Percentiles rank a stretch among this genome's conserved stretches.
Conservation (phyloP, 2,797 vertebrate genomes). For the Pempheris klunzingeri region DNA sequence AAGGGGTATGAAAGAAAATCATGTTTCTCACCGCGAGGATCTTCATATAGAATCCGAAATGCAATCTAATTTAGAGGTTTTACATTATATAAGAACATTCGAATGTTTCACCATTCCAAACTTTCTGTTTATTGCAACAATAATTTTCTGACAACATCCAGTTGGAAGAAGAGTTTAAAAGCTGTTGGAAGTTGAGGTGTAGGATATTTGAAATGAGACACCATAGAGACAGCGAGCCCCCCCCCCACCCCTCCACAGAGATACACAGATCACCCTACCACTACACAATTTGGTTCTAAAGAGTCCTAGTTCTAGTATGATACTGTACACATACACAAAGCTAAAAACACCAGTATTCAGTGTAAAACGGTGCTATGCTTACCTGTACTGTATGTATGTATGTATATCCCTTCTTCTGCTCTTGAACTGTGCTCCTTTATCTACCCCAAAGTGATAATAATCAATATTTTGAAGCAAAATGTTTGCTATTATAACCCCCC, state of each 20-base stretch:
- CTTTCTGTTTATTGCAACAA: slow-evolving; percentile 38
- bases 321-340: slow-evolving; percentile 77
- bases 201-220: slow-evolving; percentile 61
- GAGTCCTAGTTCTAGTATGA: slow-evolving; percentile 66
- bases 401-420: slow-evolving; percentile 77
- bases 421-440: slow-evolving; percentile 83
- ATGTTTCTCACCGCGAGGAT: slow-evolving; percentile 44
- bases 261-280: slow-evolving; percentile 64
- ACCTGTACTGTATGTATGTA: slow-evolving; percentile 83
- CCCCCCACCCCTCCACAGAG: slow-evolving; percentile 21
- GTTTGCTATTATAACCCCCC: slow-evolving; percentile 77
- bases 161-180: slow-evolving; percentile 33
- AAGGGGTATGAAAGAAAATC: slow-evolving; percentile 48
- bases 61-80: slow-evolving; percentile 53
- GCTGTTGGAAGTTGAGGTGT: slow-evolving; percentile 40
- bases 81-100: slow-evolving; percentile 47
- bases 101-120: slow-evolving; percentile 61
- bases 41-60: slow-evolving; percentile 40
- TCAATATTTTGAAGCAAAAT: slow-evolving; percentile 82
- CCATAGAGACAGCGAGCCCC: slow-evolving; percentile 39
- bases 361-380: slow-evolving; percentile 86
- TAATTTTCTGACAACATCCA: slow-evolving; percentile 32
- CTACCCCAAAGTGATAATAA: slow-evolving; percentile 81
- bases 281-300: slow-evolving; percentile 67
- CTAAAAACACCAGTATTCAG: slow-evolving; percentile 80